Evolutionary conservation across 2,797 vertebrate species (phyloP).

Genomic region (Sebastolobus altivelis): DNA sequence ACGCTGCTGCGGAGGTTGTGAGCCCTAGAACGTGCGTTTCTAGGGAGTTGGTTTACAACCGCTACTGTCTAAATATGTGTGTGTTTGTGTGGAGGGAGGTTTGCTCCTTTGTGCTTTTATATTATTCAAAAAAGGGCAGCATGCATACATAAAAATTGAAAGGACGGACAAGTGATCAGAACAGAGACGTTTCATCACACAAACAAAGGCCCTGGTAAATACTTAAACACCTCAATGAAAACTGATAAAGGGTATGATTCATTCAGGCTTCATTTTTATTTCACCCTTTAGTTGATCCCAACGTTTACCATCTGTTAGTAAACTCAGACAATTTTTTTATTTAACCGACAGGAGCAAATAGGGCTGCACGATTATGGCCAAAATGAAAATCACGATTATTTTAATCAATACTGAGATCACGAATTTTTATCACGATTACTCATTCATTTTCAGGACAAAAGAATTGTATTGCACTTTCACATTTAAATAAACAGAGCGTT

Average conservation of each 20-base stretch:
- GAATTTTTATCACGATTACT: too few species aligned
- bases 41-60: constrained; percentile 3
- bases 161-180: background rate
- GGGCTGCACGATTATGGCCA: too few species aligned
- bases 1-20: background rate
- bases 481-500: too few species aligned
- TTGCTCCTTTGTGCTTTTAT: constrained; percentile 34
- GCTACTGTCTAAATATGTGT: constrained; percentile 7
- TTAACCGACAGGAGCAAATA: background rate
- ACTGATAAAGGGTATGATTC: constrained; percentile 5
- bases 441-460: too few species aligned
- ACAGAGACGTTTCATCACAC: constrained; percentile 21
- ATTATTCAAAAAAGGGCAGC: constrained; percentile 31
- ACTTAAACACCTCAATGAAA: constrained; percentile 15
- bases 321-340: background rate
- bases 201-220: constrained; percentile 30
- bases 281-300: background rate
- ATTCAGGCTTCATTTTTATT: constrained; percentile 24
- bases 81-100: background rate
- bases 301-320: constrained; percentile 16
- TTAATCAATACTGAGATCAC: too few species aligned
- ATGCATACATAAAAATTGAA: constrained; percentile 45
- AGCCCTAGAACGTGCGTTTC: constrained; percentile 10
- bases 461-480: too few species aligned
- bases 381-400: too few species aligned